Evolutionary conservation across 1,140 invertebrate species (phyloP), one percentile per base, ranked within the genome.

Genomic region (Rhagoletis pomonella): DNA sequence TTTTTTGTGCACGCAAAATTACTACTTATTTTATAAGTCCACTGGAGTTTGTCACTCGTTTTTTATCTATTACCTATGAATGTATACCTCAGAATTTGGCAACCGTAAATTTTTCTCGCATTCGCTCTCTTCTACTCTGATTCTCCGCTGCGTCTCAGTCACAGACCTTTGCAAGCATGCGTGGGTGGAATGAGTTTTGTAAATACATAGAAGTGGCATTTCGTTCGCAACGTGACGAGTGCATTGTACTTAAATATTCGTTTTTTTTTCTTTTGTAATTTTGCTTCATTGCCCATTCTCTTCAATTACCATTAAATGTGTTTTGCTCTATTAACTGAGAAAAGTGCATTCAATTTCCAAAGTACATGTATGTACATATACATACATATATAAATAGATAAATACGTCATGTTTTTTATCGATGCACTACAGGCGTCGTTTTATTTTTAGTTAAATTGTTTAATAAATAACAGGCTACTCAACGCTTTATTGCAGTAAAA

Each of bases 321-420:
- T 50, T 29, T 81, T 81, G 73, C 73, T 81, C 73, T 81, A 81
- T 81, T 81, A 55, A 81, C 9, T 81, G 14, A 7, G 73, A 81
- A 19, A 81, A 55, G 42, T 81, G 73, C 44, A 81, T 55, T n/a
- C 14, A 73, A 73, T 1, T 17, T 73, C 39, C 67, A 73, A 29
- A 29, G 29, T 29, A 29, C 29, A 29, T 29, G 29, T 29, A 1
- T 29, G 29, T 29, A 0, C 29, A 29, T 29, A 29, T 29, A 29
- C 29, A 29, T 29, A 29, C 29, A 29, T 29, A 29, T 29, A 29
- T 29, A 29, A 29, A 29, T 29, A 29, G 42, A 67, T 19, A 42
- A 67, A 42, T 73, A 5, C 50, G 10, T 55, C 50, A 4, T 73
- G 42, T 14, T 73, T 73, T 67, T 73, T 73, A 44, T 73, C 39